A percentile compares a stretch with the other conserved stretches of the same genome.
phyloP scores from a whole-genome alignment of 2,797 vertebrate genomes.

The Hozukius guyotensis region DNA sequence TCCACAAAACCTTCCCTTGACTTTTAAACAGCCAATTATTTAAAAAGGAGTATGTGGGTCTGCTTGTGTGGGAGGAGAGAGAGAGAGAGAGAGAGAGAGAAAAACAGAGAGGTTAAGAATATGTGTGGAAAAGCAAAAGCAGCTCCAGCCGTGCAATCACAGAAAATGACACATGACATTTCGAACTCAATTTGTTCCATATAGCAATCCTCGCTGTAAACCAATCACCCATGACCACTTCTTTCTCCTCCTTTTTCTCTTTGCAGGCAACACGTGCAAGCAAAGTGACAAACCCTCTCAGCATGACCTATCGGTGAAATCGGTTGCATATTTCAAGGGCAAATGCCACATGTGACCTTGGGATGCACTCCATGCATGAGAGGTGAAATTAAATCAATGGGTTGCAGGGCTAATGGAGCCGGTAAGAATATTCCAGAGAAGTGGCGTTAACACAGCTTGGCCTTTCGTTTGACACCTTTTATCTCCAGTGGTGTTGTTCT shows the following conservation, averaged over 20 bases:
- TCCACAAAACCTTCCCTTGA: conserved; percentile 39
- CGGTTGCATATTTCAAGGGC: conserved; percentile 51
- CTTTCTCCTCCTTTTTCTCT: conserved; percentile 19
- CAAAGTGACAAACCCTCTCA: conserved; percentile 15
- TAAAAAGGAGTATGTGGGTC: conserved; percentile 19
- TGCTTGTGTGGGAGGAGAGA: conserved; percentile 2
- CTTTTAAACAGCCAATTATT: conserved; percentile 45
- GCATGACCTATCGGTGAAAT: conserved; percentile 27
- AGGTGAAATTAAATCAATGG: conserved; percentile 71
- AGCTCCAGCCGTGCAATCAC: conserved; percentile 50
- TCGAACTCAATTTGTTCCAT: conserved; percentile 62
- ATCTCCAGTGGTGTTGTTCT: conserved; percentile 32
- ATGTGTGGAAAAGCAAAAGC: conserved; percentile 39
- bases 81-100: not conserved
- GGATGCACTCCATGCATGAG: conserved; percentile 25
- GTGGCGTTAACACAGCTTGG: conserved; percentile 55
- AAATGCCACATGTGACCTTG: conserved; percentile 58
- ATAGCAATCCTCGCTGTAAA: conserved; percentile 49
- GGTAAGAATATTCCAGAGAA: conserved; percentile 53
- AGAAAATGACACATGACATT: conserved; percentile 72
- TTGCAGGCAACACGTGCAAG: conserved; percentile 6
- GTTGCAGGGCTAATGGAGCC: conserved; percentile 67
- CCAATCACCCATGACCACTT: conserved; percentile 53
- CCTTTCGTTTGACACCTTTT: conserved; percentile 73
- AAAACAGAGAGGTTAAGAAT: conserved; percentile 8